phyloP scores from a whole-genome alignment of 2,888 invertebrate genomes.

The Amiota communis region DNA sequence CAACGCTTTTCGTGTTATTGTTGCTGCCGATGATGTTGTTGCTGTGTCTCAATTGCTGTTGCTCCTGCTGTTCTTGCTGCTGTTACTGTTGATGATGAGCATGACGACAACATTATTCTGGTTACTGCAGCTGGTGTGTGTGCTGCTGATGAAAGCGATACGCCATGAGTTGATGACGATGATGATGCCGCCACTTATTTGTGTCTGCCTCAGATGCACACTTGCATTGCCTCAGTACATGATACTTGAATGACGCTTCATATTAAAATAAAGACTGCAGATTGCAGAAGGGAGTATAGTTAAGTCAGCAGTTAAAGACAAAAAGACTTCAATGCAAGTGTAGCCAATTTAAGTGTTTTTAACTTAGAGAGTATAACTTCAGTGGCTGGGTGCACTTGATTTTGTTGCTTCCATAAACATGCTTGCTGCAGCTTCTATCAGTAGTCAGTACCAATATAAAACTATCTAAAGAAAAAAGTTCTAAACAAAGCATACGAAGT shows the following conservation, averaged over 20 bases:
- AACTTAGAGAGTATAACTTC: too few relatives aligned
- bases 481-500: too few relatives aligned
- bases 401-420: too few relatives aligned
- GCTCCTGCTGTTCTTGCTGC: background rate
- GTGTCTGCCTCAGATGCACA: background rate
- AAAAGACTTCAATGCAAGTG: too few relatives aligned
- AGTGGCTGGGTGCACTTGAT: too few relatives aligned
- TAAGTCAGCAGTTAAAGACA: too few relatives aligned
- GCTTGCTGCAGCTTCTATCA: too few relatives aligned
- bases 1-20: slow-evolving; percentile 28
- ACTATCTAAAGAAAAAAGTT: too few relatives aligned
- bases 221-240: background rate
- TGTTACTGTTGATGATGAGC: slow-evolving; percentile 25
- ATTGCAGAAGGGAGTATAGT: too few relatives aligned
- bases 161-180: slow-evolving; percentile 10
- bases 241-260: background rate
- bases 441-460: too few relatives aligned
- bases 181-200: background rate
- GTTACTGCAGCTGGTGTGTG: background rate
- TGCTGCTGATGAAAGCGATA: slow-evolving; percentile 19
- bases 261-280: slow-evolving; percentile 3
- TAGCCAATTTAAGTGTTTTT: too few relatives aligned
- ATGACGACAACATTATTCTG: background rate
- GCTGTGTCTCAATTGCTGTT: background rate
- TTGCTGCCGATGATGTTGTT: slow-evolving; percentile 8